Base-by-base conservation (phyloP, 2,797 vertebrate species). In the Rhincodon typus region DNA sequence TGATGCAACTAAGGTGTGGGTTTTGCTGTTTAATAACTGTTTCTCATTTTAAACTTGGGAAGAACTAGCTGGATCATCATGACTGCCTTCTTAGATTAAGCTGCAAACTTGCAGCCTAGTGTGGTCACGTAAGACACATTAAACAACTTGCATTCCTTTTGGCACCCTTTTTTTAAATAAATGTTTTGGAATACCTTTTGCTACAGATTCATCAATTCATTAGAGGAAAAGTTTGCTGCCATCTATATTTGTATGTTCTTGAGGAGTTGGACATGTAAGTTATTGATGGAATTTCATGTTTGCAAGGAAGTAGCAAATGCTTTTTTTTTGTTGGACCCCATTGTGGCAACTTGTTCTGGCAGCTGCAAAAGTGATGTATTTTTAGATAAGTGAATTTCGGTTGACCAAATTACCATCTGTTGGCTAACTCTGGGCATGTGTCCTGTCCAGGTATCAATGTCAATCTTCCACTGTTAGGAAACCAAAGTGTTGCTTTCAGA, bases 361-460 rank as follows among this genome's bases (percentile, higher is more conserved):
- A 93, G 90, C 90, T 93, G 90, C 90, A 93, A 69, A 93, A 93
- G 17, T 93, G 7, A 12, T 77, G 46, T 95, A 77, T 95, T 77
- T 95, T 95, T 95, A 77, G 70, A 57, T 72, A 27, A 15, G n/a
- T 74, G 70, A 95, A 95, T 95, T 77, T 72, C 94, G 77, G 46
- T 50, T 50, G 42, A 50, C 69, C 94, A 72, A 53, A 53, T 95
- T 53, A 13, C 46, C 70, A 74, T 46, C 94, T 95, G 94, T 77
- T 95, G 8, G 34, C 25, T 6, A 69, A n/a, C 66, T 30, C 4
- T 8, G 3, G 21, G 62, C 66, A 93, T 42, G 12, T 69, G n/a
- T 90, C 57, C 53, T 13, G 34, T 15, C 2, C n/a, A n/a, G 90
- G 21, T 93, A 69, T 69, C 1, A 3, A 67, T 13, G 66, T 69